These are phyloP conservation scores for Rhyacichthys aspro DNA, from an alignment of 2,797 vertebrate genomes.

Conservation along the genomic window DNA sequence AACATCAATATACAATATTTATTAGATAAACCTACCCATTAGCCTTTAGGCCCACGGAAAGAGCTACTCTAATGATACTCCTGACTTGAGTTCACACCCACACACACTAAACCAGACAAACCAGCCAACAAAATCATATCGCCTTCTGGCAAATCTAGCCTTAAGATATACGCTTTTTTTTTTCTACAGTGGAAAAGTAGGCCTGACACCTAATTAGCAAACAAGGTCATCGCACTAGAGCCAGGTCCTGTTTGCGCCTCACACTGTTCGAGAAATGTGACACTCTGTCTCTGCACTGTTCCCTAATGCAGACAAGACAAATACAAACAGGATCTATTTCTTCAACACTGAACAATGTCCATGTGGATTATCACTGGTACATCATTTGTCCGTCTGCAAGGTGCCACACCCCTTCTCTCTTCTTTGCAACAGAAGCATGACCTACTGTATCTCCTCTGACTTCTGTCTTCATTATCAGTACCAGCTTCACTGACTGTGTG, in stretches of 20 bases:
- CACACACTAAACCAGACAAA: slow-evolving; percentile 7
- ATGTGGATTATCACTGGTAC: slow-evolving; percentile 14
- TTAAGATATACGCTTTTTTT: slow-evolving; percentile 44
- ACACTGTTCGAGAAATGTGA: slow-evolving; percentile 30
- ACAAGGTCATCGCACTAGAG: slow-evolving; percentile 61
- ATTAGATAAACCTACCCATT: neutral
- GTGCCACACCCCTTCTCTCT: neutral
- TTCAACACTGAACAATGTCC: neutral
- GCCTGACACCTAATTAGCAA: slow-evolving; percentile 72
- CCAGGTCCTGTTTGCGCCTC: slow-evolving; percentile 47
- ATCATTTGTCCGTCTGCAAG: slow-evolving; percentile 1
- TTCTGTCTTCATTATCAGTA: slow-evolving; percentile 8
- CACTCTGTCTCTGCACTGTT: neutral
- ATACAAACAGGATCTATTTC: slow-evolving; percentile 22
- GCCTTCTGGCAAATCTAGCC: slow-evolving; percentile 49
- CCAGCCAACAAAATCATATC: slow-evolving; percentile 18
- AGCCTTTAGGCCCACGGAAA: too few relatives aligned
- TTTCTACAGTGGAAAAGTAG: slow-evolving; percentile 65
- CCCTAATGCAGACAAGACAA: slow-evolving; percentile 9
- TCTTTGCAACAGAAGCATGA: too few relatives aligned
- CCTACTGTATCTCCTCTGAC: too few relatives aligned
- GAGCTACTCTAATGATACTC: slow-evolving; percentile 23
- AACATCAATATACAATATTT: neutral
- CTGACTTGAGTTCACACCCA: slow-evolving; percentile 22
- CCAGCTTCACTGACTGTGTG: slow-evolving; percentile 19